Base-by-base conservation (phyloP, 1,140 invertebrate species). In the Oreohelix idahoensis region DNA sequence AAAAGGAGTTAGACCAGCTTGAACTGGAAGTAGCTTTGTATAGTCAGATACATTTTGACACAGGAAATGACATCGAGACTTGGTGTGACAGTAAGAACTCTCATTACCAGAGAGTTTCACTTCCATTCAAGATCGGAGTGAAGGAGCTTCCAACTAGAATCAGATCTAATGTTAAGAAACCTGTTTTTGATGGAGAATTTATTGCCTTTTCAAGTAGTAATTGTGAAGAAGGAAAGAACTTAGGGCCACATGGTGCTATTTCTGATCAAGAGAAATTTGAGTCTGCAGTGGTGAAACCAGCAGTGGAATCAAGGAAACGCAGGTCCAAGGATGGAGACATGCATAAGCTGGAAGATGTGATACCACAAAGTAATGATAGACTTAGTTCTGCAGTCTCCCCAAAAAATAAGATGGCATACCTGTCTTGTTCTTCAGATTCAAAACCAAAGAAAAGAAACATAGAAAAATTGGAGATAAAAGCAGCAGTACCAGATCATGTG, bases 1-100 rank as follows among this genome's bases (percentile, higher is more conserved):
- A 77, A 17, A n/a, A 51, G 5, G 39, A 51, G 32, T 23, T 77
- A 15, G 45, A 77, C 15, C 26, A 32, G 4, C 26, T 4, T 8
- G 75, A 77, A 32, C n/a, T 77, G 29, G 75, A 77, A 53, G 75
- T 77, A 53, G 75, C 75, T 13, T 36, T 77, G 17, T 77, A 77
- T 23, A 77, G 75, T 77, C 75, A 53, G 32, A 53, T 77, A 36
- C 75, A 77, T 53, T 77, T 77, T 77, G 75, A 53, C 29, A 2
- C 49, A 1, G 75, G 26, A 1, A 45, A 15, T 23, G 45, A 53
- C 15, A 53, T 0, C 13, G 42, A 73, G n/a, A 8, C 13, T 5
- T 42, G 36, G 36, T 11, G 5, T 29, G n/a, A 66, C 17, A 66
- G 29, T 66, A 66, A 32, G 2, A 32, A 32, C 29, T 66, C n/a